A percentile compares a stretch with the other conserved stretches of the same genome.
These are phyloP conservation scores for Oncorhynchus clarkii DNA, from an alignment of 2,113 vertebrate species.

Conservation along the genomic window DNA sequence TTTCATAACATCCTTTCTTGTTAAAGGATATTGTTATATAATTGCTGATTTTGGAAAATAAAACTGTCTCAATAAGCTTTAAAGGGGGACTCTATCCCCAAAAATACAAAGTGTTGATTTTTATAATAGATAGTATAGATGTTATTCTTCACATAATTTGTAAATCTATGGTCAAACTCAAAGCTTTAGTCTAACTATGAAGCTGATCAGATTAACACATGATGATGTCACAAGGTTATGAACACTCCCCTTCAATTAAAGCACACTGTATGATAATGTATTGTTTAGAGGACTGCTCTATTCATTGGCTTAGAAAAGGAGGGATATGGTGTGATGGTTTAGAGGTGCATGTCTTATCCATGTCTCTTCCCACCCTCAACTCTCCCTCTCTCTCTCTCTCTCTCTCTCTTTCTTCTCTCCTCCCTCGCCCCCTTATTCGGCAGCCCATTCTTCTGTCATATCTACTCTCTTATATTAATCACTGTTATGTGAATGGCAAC, in stretches of 20 bases:
- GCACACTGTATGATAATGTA: neutral
- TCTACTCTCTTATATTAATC: conserved; percentile 68
- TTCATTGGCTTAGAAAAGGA: neutral
- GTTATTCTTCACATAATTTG: neutral
- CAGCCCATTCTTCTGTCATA: conserved; percentile 40
- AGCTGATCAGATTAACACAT: neutral
- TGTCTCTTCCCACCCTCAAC: conserved; percentile 11
- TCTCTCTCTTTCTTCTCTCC: neutral
- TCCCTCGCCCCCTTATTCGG: conserved; percentile 10
- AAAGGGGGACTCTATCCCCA: neutral
- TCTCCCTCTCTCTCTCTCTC: conserved; percentile 20
- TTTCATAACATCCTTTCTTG: neutral
- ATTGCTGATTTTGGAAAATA: neutral
- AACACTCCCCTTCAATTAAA: neutral
- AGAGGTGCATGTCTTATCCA: conserved; percentile 13
- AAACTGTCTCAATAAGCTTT: neutral
- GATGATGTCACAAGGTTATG: neutral
- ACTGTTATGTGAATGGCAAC: conserved; percentile 55
- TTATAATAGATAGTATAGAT: neutral
- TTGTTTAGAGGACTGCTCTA: neutral
- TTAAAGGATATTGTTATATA: neutral
- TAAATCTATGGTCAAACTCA: neutral
- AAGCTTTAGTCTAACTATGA: neutral
- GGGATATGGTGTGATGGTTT: neutral
- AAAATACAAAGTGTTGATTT: neutral